Conservation (phyloP, 2,113 vertebrate genomes). For the Anser cygnoides region DNA sequence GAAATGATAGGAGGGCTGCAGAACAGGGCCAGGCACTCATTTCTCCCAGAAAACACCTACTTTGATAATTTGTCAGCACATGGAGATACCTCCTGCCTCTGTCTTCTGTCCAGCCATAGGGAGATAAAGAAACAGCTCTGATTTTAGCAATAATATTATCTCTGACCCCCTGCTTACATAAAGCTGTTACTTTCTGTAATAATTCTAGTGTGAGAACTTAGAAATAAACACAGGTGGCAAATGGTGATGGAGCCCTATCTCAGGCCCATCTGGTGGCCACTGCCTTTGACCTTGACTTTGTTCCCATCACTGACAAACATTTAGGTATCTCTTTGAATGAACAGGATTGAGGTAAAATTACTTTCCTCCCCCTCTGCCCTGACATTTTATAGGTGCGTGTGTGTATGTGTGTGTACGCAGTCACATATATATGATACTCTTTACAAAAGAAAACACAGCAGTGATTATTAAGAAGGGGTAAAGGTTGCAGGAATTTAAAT, state of each 20-base stretch:
- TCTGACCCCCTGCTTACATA: background rate
- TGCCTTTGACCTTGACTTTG: constrained; percentile 19
- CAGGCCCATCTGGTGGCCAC: background rate
- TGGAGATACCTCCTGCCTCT: background rate
- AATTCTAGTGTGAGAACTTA: background rate
- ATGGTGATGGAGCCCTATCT: background rate
- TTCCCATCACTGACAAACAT: background rate
- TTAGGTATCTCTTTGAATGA: background rate
- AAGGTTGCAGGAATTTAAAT: background rate
- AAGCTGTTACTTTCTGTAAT: constrained; percentile 18
- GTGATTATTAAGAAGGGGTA: background rate
- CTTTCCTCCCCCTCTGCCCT: background rate
- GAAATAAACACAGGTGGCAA: background rate
- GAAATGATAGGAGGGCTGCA: background rate
- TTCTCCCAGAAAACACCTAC: background rate
- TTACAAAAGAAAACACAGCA: background rate
- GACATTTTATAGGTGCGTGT: background rate
- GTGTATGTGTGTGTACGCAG: background rate
- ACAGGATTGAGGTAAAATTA: background rate
- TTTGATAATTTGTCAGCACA: background rate
- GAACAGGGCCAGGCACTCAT: background rate
- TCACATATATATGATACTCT: background rate
- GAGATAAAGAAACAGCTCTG: background rate
- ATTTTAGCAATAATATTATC: background rate
- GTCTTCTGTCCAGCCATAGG: background rate